phyloP scores from a whole-genome alignment of 2,113 vertebrate species.

The Chloebia gouldiae region DNA sequence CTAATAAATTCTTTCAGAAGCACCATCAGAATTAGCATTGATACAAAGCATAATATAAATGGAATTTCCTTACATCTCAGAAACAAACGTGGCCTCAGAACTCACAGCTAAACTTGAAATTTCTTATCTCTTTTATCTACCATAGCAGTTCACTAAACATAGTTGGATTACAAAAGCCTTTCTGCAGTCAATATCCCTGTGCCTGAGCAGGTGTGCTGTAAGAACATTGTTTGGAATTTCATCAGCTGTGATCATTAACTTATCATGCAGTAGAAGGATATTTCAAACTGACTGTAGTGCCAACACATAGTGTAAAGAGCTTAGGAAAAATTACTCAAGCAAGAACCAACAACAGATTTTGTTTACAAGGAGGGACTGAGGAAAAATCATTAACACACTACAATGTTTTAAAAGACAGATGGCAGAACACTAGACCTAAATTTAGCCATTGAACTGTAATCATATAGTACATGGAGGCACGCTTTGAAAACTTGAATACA shows the following conservation, averaged over 20 bases:
- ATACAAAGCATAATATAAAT: not conserved
- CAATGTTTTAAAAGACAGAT: constrained; percentile 40
- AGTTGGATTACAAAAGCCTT: not conserved
- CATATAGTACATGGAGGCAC: not conserved
- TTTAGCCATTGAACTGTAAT: not conserved
- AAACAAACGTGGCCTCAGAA: not conserved
- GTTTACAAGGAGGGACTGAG: not conserved
- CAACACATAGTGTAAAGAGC: not conserved
- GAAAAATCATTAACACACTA: constrained; percentile 2
- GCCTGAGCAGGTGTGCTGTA: not conserved
- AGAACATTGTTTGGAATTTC: not conserved
- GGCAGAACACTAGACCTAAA: not conserved
- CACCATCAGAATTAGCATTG: not conserved
- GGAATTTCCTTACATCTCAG: not conserved
- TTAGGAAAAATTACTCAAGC: constrained; percentile 11
- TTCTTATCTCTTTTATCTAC: not conserved
- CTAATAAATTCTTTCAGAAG: not conserved
- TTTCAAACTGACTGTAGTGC: constrained; percentile 5
- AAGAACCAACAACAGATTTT: constrained; percentile 52
- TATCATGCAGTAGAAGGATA: not conserved
- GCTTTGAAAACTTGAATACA: not conserved
- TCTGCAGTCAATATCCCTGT: not conserved
- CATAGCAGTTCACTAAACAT: not conserved
- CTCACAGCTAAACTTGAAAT: not conserved
- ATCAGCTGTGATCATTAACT: constrained; percentile 21